Evolutionary conservation across 2,113 vertebrate genomes (phyloP).

Genomic region (Etheostoma spectabile): DNA sequence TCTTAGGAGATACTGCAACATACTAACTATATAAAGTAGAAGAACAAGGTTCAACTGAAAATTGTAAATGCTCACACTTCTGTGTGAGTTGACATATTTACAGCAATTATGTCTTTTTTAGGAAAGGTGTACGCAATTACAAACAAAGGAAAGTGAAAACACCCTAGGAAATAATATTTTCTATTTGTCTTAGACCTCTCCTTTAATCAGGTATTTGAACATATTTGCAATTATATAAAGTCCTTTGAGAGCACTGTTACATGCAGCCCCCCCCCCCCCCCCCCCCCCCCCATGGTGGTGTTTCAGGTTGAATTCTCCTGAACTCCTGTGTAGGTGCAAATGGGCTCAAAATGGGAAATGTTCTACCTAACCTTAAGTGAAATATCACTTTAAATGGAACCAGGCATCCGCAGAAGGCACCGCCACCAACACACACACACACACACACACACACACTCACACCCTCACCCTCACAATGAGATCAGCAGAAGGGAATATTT

Average conservation of each 20-base stretch:
- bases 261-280: background rate
- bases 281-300: constrained; percentile 2
- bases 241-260: background rate
- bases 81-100: background rate
- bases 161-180: background rate
- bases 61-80: background rate
- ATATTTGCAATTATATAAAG: background rate
- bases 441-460: constrained; percentile 32
- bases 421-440: background rate
- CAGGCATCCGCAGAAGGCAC: constrained; percentile 22
- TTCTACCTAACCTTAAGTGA: constrained; percentile 35
- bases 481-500: constrained; percentile 90
- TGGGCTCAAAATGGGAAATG: constrained; percentile 16
- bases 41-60: background rate
- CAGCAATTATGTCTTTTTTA: background rate
- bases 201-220: constrained; percentile 15
- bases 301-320: background rate
- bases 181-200: background rate
- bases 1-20: background rate
- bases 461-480: constrained; percentile 54
- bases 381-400: constrained; percentile 35
- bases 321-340: constrained; percentile 18
- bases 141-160: constrained; percentile 15
- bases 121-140: background rate
- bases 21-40: background rate